These are phyloP conservation scores for Tribolium madens DNA, from an alignment of 1,140 invertebrate genomes.

Conservation along the genomic window DNA sequence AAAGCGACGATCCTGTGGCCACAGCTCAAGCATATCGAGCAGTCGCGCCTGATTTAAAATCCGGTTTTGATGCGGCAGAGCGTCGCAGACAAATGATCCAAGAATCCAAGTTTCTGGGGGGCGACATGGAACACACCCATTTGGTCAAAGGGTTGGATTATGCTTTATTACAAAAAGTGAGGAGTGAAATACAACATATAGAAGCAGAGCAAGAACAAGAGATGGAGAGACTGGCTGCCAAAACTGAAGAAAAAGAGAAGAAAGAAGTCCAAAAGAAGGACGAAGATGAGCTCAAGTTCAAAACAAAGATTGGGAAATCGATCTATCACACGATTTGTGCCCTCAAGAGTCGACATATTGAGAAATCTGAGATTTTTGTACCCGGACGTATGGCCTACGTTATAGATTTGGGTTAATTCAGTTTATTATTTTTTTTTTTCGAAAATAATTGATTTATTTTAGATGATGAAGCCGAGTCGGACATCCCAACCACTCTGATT, in stretches of 20 bases:
- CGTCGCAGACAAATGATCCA: constrained; percentile 95
- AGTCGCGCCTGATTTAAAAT: constrained; percentile 95
- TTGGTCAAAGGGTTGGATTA: constrained; percentile 99
- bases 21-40: constrained; percentile 93
- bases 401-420: constrained; percentile 89
- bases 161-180: constrained; percentile 96
- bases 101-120: constrained; percentile 99
- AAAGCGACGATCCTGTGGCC: constrained; percentile 85
- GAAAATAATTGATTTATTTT: no score
- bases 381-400: constrained; percentile 98
- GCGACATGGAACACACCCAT: constrained; percentile 99
- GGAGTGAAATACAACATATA: constrained; percentile 80
- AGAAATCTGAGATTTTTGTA: constrained; percentile 94
- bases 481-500: constrained; percentile 96
- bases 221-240: constrained; percentile 78
- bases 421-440: constrained; percentile 57
- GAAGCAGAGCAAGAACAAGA: constrained; percentile 89
- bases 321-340: constrained; percentile 78
- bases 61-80: constrained; percentile 95
- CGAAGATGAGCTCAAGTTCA: constrained; percentile 84
- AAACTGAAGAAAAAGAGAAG: constrained; percentile 72
- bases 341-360: constrained; percentile 77
- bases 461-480: constrained; percentile 89
- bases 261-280: constrained; percentile 72
- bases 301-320: constrained; percentile 82